Evolutionary conservation across 2,113 vertebrate species (phyloP).

Genomic region (Gallinago jamesoni): DNA sequence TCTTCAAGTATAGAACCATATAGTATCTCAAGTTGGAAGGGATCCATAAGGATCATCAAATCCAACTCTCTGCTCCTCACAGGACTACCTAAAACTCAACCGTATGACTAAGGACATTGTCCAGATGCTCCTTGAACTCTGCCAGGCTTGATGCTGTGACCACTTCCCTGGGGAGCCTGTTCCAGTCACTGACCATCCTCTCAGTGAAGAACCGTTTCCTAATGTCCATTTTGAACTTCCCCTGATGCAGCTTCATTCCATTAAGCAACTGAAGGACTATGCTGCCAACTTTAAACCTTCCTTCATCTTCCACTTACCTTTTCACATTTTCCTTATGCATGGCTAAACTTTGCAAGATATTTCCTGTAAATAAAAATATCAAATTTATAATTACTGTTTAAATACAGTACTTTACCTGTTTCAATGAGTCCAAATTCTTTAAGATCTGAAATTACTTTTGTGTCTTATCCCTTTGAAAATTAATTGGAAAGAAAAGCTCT

Average conservation of each 20-base stretch:
- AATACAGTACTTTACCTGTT: neutral
- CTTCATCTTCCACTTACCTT: neutral
- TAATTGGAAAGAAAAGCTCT: neutral
- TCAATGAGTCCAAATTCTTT: neutral
- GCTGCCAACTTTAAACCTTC: neutral
- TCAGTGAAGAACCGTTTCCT: neutral
- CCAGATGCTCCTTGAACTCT: neutral
- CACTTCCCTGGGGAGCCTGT: neutral
- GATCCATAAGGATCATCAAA: neutral
- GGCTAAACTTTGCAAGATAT: neutral
- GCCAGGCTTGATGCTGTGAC: fast-evolving
- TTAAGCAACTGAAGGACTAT: neutral
- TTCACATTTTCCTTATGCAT: neutral
- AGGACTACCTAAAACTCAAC: neutral
- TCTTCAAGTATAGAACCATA: neutral
- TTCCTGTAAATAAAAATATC: neutral
- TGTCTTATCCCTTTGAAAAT: neutral
- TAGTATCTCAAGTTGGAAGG: neutral
- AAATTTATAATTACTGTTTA: neutral
- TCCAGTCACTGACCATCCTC: neutral
- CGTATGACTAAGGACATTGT: fast-evolving
- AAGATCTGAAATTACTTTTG: neutral
- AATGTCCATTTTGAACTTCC: neutral
- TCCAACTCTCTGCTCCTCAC: neutral
- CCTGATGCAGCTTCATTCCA: neutral